A percentile compares a stretch with the other conserved stretches of the same genome.
These are phyloP conservation scores for Leptogaster cylindrica DNA, from an alignment of 2,888 invertebrate species.

Conservation along the genomic window DNA sequence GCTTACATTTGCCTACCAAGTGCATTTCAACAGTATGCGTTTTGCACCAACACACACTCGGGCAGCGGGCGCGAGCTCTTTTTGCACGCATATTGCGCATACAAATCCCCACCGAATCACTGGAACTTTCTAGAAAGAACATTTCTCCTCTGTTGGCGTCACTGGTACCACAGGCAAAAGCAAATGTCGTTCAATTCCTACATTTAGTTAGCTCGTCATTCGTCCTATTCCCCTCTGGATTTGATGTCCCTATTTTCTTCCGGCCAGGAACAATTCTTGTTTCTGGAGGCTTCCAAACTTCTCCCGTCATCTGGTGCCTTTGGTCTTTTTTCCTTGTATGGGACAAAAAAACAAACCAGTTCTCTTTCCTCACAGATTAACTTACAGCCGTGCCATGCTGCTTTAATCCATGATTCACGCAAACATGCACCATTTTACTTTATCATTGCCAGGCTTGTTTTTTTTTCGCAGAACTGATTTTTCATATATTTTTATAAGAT, in stretches of 20 bases:
- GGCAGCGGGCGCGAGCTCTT: background rate
- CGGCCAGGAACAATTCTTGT: too few species aligned
- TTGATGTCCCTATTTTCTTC: background rate
- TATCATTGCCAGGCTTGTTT: too few species aligned
- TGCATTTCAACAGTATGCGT: slow-evolving; percentile 9
- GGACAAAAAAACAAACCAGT: too few species aligned
- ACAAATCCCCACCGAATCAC: background rate
- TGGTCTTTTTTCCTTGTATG: too few species aligned
- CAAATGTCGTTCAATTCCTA: background rate
- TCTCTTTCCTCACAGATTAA: too few species aligned
- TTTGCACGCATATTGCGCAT: background rate
- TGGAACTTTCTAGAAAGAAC: slow-evolving; percentile 35
- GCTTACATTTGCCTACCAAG: too few species aligned
- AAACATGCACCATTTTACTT: too few species aligned
- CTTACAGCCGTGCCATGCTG: too few species aligned
- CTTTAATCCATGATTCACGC: too few species aligned
- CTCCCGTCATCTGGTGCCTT: background rate
- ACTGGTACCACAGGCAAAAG: background rate
- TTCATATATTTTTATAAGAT: too few species aligned
- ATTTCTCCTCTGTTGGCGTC: background rate
- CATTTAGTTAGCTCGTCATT: too few species aligned
- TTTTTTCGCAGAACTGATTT: too few species aligned
- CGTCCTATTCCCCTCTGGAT: background rate
- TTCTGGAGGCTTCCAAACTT: background rate
- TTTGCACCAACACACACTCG: background rate